A percentile compares a stretch with the other conserved stretches of the same genome.
phyloP scores from a whole-genome alignment of 2,888 invertebrate species.

The Ectemnius lituratus region DNA sequence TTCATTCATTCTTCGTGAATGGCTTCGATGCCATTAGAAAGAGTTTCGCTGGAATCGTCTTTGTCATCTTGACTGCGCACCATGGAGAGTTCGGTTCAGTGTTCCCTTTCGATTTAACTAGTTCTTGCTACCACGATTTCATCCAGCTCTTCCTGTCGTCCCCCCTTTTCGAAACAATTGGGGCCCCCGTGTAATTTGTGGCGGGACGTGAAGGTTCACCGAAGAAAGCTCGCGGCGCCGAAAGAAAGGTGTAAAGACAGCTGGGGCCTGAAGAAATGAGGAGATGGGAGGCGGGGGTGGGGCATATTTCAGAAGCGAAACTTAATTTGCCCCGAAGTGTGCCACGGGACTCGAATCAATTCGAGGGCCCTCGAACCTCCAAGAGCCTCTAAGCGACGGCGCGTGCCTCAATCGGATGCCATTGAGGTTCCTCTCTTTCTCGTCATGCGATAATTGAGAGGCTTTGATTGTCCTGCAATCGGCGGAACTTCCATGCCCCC shows the following conservation, averaged over 20 bases:
- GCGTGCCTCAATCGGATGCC: conserved; percentile 68
- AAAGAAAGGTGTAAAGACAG: conserved; percentile 24
- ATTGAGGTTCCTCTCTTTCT: conserved; percentile 55
- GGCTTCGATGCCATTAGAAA: conserved; percentile 33
- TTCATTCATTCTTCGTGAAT: conserved; percentile 16
- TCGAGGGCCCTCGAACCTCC: conserved; percentile 71
- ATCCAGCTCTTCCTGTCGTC: conserved; percentile 4
- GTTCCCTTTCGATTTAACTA: background rate
- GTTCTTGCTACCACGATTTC: conserved; percentile 1
- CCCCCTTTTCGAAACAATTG: conserved; percentile 34
- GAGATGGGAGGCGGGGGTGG: conserved; percentile 14
- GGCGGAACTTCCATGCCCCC: conserved; percentile 38
- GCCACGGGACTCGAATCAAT: conserved; percentile 73
- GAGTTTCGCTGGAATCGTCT: conserved; percentile 14
- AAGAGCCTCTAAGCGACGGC: conserved; percentile 64
- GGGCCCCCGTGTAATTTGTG: conserved; percentile 45
- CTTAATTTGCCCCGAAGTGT: conserved; percentile 74
- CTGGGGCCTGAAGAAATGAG: background rate
- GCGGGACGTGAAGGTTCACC: conserved; percentile 34
- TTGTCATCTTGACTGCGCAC: background rate
- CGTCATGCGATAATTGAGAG: conserved; percentile 60
- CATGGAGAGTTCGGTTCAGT: background rate
- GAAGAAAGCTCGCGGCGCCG: conserved; percentile 21
- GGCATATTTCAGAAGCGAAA: conserved; percentile 72
- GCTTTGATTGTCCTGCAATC: conserved; percentile 54